A percentile compares a stretch with the other conserved stretches of the same genome.
phyloP scores from a whole-genome alignment of 2,113 vertebrate genomes.

The Corydoras sp. region DNA sequence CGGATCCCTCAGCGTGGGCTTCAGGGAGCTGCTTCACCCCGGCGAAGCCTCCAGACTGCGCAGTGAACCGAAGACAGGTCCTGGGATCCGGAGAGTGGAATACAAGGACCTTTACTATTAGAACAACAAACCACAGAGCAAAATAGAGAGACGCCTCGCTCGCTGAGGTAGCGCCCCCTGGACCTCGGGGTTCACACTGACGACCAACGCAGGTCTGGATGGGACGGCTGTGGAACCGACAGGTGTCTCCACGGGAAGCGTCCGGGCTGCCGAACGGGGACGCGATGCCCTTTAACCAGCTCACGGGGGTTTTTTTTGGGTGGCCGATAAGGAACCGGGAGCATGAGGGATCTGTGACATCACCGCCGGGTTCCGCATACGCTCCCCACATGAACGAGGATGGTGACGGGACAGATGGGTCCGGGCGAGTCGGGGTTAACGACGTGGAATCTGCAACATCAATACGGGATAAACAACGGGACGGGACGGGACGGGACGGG shows the following conservation, averaged over 20 bases:
- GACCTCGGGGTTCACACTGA: no score
- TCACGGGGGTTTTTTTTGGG: no score
- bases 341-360: conserved; percentile 45
- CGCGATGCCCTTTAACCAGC: no score
- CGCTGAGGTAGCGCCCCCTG: no score
- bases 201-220: no score
- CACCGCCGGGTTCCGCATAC: background rate
- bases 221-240: no score
- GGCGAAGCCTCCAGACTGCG: conserved; percentile 23
- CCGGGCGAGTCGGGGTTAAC: conserved; percentile 48
- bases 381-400: conserved; percentile 14
- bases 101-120: conserved; percentile 47
- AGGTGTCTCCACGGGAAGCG: no score
- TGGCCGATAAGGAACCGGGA: conserved; percentile 32
- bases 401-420: conserved; percentile 44
- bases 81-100: conserved; percentile 43
- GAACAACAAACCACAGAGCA: conserved; percentile 50
- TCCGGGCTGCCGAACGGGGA: no score
- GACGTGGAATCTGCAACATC: conserved; percentile 47
- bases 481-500: conserved; percentile 41
- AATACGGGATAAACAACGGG: conserved; percentile 51
- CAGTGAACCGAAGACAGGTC: conserved; percentile 28
- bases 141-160: conserved; percentile 19
- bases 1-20: conserved; percentile 36
- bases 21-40: conserved; percentile 26